Evolutionary conservation across 2,888 invertebrate species (phyloP), one percentile per base, ranked within the genome.

Genomic region (Sycophila texana): DNA sequence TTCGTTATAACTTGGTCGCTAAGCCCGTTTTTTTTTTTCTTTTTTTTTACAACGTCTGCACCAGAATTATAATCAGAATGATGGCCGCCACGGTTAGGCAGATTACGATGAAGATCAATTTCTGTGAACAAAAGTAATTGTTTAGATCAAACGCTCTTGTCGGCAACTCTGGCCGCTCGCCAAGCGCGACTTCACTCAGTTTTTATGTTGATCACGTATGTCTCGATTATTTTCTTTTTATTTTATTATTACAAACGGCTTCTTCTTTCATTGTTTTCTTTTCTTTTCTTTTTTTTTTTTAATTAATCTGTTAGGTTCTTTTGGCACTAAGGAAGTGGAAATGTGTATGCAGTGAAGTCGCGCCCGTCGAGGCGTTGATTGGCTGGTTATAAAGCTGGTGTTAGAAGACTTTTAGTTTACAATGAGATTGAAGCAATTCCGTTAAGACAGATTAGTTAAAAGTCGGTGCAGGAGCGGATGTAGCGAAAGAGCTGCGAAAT

Each of bases 51-150:
- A 91, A 85, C 68, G 82, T 85, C 85, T 88, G 84, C 84, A 90
- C 88, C 87, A 95, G 93, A 91, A 95, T 91, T 91, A 95, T 93
- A 92, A 94, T 93, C 92, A 95, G 93, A 92, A 95, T 94, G 92
- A 94, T 92, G 94, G 94, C 92, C 91, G 94, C 93, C 91, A 95
- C 92, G 91, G 94, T 92, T 92, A 95, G 93, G 94, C 96, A 96
- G 93, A 95, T 94, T 92, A 95, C 93, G 93, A 96, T 95, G 94
- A 95, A 94, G 94, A 96, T 95, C 94, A 95, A 94, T 95, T 96
- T 96, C 96, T 96, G 95, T 91, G 94, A 95, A 91, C 88, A 91
- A 87, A 90, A 89, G 39, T 83, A 88, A 86, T 7, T 79, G 81
- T 83, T 77, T 85, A 75, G 74, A 81, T 85, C 77, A 85, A 82